phyloP scores from a whole-genome alignment of 2,113 vertebrate genomes.

The Danionella cerebrum region DNA sequence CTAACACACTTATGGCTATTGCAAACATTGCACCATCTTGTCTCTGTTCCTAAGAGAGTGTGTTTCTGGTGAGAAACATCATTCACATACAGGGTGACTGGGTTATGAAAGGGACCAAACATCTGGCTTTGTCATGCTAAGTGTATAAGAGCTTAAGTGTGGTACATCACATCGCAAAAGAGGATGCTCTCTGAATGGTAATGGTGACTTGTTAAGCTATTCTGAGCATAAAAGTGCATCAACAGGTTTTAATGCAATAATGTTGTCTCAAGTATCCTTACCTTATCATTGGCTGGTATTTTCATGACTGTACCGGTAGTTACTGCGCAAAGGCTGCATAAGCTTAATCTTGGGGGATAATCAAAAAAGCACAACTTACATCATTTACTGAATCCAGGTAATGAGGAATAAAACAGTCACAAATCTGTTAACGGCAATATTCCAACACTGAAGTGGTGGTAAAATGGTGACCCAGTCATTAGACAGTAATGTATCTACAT shows the following conservation, averaged over 20 bases:
- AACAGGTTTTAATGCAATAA: background rate
- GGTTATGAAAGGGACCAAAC: background rate
- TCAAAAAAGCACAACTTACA: too few relatives aligned
- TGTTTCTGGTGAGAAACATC: background rate
- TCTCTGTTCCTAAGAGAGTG: background rate
- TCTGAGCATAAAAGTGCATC: background rate
- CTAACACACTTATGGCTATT: conserved; percentile 10
- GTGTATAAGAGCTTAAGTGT: conserved; percentile 9
- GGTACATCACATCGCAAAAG: background rate
- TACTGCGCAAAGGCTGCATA: too few relatives aligned
- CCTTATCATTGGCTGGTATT: too few relatives aligned
- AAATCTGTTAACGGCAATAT: too few relatives aligned
- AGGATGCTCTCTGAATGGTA: background rate
- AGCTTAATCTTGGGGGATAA: too few relatives aligned
- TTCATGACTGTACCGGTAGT: too few relatives aligned
- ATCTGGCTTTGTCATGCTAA: background rate
- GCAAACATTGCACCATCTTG: conserved; percentile 25
- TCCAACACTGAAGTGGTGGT: too few relatives aligned
- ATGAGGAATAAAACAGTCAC: too few relatives aligned
- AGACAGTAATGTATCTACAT: too few relatives aligned
- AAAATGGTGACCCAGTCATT: too few relatives aligned
- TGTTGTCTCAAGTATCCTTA: background rate
- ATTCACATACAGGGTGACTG: background rate
- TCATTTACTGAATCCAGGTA: too few relatives aligned
- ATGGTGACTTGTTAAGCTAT: background rate